These are phyloP conservation scores for western clawed frog (Xenopus tropicalis) DNA, from an alignment of 2,113 vertebrate genomes.

Conservation along the genomic window DNA sequence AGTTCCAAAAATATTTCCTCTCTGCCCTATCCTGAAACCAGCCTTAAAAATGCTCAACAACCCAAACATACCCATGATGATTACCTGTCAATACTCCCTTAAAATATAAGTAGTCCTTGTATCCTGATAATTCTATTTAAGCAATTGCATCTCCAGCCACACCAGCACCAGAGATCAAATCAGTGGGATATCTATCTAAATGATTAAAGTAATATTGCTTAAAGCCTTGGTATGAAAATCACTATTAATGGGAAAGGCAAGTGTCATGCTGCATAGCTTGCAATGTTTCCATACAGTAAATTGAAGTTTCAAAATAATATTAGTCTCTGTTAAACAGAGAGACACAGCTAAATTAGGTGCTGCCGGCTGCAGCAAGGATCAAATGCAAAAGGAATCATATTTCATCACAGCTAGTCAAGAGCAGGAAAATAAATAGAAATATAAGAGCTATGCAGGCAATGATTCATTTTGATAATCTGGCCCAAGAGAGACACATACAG, in stretches of 20 bases:
- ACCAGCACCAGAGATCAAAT: background rate
- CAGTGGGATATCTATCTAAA: constrained; percentile 52
- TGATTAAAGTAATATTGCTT: constrained; percentile 57
- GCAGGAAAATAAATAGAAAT: constrained; percentile 79
- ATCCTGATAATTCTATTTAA: too few species aligned
- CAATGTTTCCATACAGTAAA: constrained; percentile 66
- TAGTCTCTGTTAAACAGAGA: constrained; percentile 75
- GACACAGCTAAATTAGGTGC: constrained; percentile 72
- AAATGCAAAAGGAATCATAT: constrained; percentile 77
- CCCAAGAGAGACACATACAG: constrained; percentile 71
- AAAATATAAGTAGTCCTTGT: too few species aligned
- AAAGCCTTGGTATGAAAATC: constrained; percentile 60
- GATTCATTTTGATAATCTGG: constrained; percentile 86
- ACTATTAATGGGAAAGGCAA: constrained; percentile 63
- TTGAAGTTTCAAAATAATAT: constrained; percentile 74
- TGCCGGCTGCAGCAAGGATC: constrained; percentile 67
- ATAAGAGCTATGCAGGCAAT: constrained; percentile 74
- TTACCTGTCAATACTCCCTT: too few species aligned
- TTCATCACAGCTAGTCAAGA: constrained; percentile 73
- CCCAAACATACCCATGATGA: too few species aligned
- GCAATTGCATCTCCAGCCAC: background rate
- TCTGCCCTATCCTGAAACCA: too few species aligned
- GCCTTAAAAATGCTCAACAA: too few species aligned
- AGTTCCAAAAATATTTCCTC: too few species aligned
- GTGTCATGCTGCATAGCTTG: constrained; percentile 58